These are phyloP conservation scores for Odontomyia ornata DNA, from an alignment of 2,888 invertebrate genomes.

Conservation along the genomic window DNA sequence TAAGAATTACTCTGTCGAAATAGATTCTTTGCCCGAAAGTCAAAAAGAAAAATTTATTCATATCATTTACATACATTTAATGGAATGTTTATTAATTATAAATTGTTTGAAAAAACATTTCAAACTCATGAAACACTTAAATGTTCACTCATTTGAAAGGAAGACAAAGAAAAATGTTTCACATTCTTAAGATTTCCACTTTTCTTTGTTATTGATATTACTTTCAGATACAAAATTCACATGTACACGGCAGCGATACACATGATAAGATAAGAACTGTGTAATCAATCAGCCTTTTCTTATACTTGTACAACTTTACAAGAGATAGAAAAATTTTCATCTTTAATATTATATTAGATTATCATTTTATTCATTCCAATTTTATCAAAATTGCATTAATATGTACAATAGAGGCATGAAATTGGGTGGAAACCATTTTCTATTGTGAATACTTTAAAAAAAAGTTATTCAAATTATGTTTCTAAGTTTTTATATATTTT, in stretches of 20 bases:
- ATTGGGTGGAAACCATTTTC: neutral
- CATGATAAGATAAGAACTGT: neutral
- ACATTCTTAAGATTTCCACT: neutral
- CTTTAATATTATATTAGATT: slow-evolving; percentile 45
- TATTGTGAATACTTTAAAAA: no score
- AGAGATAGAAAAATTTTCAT: neutral
- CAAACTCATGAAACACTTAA: neutral
- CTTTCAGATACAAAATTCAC: neutral
- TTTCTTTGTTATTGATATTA: neutral
- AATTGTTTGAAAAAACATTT: neutral
- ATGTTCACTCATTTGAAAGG: slow-evolving; percentile 14
- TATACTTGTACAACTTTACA: neutral
- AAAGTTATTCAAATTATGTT: slow-evolving; percentile 42
- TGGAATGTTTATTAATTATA: slow-evolving; percentile 29
- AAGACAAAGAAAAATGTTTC: slow-evolving; percentile 6
- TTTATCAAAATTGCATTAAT: neutral
- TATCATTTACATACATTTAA: slow-evolving; percentile 17
- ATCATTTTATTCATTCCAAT: slow-evolving; percentile 39
- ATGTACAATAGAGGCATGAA: neutral
- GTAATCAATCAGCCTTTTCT: slow-evolving; percentile 26
- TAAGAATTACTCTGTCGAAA: neutral
- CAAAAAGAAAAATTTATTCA: neutral
- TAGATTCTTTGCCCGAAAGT: neutral
- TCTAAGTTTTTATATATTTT: neutral
- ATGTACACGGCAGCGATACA: neutral